Conservation (phyloP, 2,888 invertebrate genomes). For the Diplazon laetatorius region DNA sequence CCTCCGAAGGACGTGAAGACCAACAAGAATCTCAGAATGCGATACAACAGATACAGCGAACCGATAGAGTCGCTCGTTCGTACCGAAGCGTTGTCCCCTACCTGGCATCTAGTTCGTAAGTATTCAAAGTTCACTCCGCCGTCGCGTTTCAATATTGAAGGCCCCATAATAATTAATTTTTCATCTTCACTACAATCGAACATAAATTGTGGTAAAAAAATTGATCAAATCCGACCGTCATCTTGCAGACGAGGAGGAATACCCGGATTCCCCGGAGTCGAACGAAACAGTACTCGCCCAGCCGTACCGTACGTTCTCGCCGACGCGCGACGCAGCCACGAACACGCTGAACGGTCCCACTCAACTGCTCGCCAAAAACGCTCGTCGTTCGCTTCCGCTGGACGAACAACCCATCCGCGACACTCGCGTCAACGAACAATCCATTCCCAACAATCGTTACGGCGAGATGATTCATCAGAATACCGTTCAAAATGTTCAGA, state of each 20-base stretch:
- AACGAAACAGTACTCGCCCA: constrained; percentile 80
- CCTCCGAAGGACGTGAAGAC: constrained; percentile 80
- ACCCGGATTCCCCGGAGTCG: constrained; percentile 81
- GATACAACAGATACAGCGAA: constrained; percentile 76
- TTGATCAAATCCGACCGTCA: too few species aligned
- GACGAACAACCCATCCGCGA: constrained; percentile 74
- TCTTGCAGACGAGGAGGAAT: constrained; percentile 74
- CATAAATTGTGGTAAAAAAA: background rate
- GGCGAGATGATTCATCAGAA: constrained; percentile 79
- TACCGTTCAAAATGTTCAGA: constrained; percentile 80
- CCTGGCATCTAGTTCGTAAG: constrained; percentile 76
- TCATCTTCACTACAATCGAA: too few species aligned
- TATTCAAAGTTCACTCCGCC: constrained; percentile 14
- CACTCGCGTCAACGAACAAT: constrained; percentile 68
- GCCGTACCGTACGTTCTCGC: constrained; percentile 78
- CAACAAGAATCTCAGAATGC: constrained; percentile 79
- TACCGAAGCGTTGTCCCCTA: constrained; percentile 78
- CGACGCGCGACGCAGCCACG: constrained; percentile 78
- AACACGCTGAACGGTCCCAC: constrained; percentile 75
- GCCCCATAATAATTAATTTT: too few species aligned
- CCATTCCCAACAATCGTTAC: constrained; percentile 72
- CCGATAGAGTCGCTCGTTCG: constrained; percentile 75
- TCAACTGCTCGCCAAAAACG: constrained; percentile 65
- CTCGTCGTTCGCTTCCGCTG: constrained; percentile 70
- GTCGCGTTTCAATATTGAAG: too few species aligned